Base-by-base conservation (phyloP, 1,140 invertebrate genomes). In the Bursaphelenchus mucronatus region DNA sequence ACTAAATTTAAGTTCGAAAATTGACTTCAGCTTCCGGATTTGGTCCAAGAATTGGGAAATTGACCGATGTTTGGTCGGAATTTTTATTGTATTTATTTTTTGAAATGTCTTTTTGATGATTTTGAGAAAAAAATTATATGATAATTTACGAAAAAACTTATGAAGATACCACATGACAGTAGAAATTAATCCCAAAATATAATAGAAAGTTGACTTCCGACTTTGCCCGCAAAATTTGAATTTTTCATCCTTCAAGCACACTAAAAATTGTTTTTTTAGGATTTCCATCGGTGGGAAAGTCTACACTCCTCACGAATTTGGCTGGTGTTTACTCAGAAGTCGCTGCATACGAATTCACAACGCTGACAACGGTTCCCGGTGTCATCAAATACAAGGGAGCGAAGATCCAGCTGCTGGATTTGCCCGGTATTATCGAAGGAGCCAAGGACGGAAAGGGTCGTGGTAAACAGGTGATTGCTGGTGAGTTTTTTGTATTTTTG, bases 321-420 rank as follows among this genome's bases (percentile, higher is more conserved):
- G 95, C 96, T 64, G 96, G 96, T 15, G 96, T 99, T 8, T 98
- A 98, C 82, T 98, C 94, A 1, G 96, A 99, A 86, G 94, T 99
- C 17, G 96, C 96, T 11, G 72, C 67, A 19, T 71, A 71, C 41
- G 57, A 59, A 50, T 99, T 99, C 81, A 99, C 96, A 64, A 99
- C 96, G 0, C 86, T 99, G 0, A 99, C 96, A 2, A 98, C 96
- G 61, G 96, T 99, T 19, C 96, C 96, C 58, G 96, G 96, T 13
- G 97, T 97, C 81, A 98, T 99, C 76, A 92, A 94, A 84, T 99
- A 98, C 82, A 98, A 99, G 84, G 96, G 96, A 69, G 96, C 95
- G 67, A 99, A 98, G 86, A 95, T 99, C 82, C 93, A 95, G 89
- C 83, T 99, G 30, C 85, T 99, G 4, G 96, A 99, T 88, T 86